Conservation (phyloP, 2,113 vertebrate genomes). For the Enhydra lutris region DNA sequence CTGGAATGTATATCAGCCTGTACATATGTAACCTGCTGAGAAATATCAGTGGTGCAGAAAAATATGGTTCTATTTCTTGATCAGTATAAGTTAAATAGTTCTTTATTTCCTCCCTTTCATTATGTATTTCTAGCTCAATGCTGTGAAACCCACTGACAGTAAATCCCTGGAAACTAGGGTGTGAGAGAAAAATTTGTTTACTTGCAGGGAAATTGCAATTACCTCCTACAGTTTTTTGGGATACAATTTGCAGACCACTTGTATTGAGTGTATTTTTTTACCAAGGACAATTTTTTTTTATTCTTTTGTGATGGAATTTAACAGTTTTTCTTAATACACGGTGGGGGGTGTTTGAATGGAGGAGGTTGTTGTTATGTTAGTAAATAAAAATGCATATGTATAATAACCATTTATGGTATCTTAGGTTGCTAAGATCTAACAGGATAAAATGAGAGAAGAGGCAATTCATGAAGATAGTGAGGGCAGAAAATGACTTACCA, state of each 20-base stretch:
- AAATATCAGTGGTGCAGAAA: conserved; percentile 62
- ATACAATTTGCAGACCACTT: conserved; percentile 58
- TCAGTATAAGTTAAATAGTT: conserved; percentile 56
- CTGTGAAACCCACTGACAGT: conserved; percentile 68
- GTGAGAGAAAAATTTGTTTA: conserved; percentile 65
- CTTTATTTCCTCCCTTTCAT: conserved; percentile 67
- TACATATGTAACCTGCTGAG: conserved; percentile 62
- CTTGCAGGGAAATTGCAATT: conserved; percentile 65
- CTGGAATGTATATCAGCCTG: conserved; percentile 59
- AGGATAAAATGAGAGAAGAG: background rate
- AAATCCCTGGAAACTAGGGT: conserved; percentile 70
- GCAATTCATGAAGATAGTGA: background rate
- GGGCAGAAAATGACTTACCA: background rate
- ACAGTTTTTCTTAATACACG: background rate
- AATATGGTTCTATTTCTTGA: conserved; percentile 62
- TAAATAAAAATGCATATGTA: background rate
- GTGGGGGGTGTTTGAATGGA: background rate
- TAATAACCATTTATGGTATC: background rate
- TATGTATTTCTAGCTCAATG: conserved; percentile 58
- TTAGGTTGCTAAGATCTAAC: background rate
- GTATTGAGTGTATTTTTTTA: conserved; percentile 44
- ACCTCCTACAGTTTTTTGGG: conserved; percentile 43
- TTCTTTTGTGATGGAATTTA: conserved; percentile 24
- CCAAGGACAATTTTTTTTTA: conserved; percentile 29
- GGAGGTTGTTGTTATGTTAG: background rate